Percentiles rank a stretch among this genome's conserved stretches.
phyloP scores from a whole-genome alignment of 2,888 invertebrate genomes.

The Pemphredon lugubris region DNA sequence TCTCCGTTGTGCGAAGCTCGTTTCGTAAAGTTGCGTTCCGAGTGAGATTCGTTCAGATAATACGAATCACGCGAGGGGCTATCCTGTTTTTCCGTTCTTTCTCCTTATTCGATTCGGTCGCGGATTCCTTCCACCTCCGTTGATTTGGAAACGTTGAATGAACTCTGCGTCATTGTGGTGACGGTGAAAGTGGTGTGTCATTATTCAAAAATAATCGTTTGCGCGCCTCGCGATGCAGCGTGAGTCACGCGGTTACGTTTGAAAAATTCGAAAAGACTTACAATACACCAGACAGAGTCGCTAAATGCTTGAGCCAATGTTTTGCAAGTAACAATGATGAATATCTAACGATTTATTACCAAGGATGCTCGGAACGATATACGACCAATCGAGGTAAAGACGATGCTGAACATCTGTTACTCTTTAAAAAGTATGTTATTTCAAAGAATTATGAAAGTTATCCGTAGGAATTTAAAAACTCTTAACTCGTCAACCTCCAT shows the following conservation, averaged over 20 bases:
- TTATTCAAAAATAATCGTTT: constrained; percentile 7
- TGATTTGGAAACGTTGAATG: not conserved
- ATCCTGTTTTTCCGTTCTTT: not conserved
- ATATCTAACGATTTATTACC: too few relatives aligned
- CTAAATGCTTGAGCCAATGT: too few relatives aligned
- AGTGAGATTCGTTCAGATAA: not conserved
- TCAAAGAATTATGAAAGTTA: too few relatives aligned
- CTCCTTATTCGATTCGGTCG: not conserved
- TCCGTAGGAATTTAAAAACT: too few relatives aligned
- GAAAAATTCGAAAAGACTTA: too few relatives aligned
- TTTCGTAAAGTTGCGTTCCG: not conserved
- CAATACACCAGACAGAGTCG: too few relatives aligned
- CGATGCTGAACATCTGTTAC: too few relatives aligned
- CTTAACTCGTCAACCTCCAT: too few relatives aligned
- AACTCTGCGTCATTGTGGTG: not conserved
- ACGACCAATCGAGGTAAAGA: too few relatives aligned
- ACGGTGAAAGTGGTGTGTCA: not conserved
- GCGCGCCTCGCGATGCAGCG: not conserved
- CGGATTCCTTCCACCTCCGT: not conserved
- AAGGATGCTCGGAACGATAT: too few relatives aligned
- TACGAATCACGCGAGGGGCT: not conserved
- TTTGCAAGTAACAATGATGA: too few relatives aligned
- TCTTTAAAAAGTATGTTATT: too few relatives aligned
- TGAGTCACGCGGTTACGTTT: not conserved
- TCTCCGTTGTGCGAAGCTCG: not conserved